Evolutionary conservation across 1,140 invertebrate species (phyloP).

Genomic region (Drosophila navojoa): DNA sequence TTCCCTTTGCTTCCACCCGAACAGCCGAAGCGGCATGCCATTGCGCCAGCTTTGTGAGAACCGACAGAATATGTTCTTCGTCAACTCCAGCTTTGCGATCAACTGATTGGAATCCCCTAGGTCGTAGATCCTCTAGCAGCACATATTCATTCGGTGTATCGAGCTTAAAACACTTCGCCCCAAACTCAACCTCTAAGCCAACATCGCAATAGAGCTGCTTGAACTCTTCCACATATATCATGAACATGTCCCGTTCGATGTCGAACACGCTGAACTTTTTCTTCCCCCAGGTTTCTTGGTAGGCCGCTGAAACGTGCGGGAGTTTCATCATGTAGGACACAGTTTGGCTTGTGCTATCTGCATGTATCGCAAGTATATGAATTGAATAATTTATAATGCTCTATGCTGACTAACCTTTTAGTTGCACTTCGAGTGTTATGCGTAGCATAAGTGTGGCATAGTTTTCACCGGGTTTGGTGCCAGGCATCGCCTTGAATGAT

Average conservation of each 20-base stretch:
- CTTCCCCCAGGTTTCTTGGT: conserved; percentile 27
- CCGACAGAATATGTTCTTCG: conserved; percentile 83
- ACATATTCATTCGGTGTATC: conserved; percentile 63
- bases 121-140: conserved; percentile 85
- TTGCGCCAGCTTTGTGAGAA: conserved; percentile 85
- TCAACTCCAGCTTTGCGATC: conserved; percentile 85
- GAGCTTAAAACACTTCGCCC: conserved; percentile 59
- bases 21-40: conserved; percentile 85
- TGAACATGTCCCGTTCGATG: conserved; percentile 61
- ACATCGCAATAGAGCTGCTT: conserved; percentile 70
- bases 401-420: conserved; percentile 37
- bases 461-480: conserved; percentile 64
- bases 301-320: conserved; percentile 39
- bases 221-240: conserved; percentile 61
- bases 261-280: conserved; percentile 50
- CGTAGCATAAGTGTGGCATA: conserved; percentile 74
- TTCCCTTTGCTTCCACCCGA: conserved; percentile 84
- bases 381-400: not conserved
- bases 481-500: too few species aligned
- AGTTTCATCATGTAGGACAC: conserved; percentile 67
- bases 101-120: conserved; percentile 76
- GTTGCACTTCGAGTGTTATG: conserved; percentile 56
- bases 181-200: conserved; percentile 62
- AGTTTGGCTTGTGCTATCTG: conserved; percentile 42
- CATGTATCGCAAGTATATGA: not conserved